phyloP scores from a whole-genome alignment of 2,888 invertebrate species.

The Meganola albula region DNA sequence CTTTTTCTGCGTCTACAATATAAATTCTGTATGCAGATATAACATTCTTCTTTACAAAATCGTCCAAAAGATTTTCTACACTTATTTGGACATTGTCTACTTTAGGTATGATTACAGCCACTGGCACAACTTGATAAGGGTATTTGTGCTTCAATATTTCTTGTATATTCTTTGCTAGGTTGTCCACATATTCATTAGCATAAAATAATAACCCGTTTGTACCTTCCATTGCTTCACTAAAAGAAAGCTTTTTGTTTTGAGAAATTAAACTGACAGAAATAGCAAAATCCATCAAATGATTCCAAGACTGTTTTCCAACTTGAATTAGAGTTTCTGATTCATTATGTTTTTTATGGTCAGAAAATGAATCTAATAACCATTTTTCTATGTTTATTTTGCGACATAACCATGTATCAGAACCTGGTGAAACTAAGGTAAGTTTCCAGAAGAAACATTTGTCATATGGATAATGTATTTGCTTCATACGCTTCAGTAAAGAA shows the following conservation, averaged over 20 bases:
- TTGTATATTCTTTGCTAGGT: conserved; percentile 43
- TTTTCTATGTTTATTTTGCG: conserved; percentile 64
- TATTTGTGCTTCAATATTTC: conserved; percentile 50
- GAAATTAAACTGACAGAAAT: conserved; percentile 59
- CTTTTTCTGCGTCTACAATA: conserved; percentile 41
- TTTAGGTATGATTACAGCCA: conserved; percentile 55
- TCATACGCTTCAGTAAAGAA: conserved; percentile 64
- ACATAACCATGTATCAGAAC: conserved; percentile 57
- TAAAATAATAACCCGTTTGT: conserved; percentile 63
- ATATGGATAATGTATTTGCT: conserved; percentile 63
- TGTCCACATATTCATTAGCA: conserved; percentile 43
- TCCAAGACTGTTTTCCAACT: conserved; percentile 65
- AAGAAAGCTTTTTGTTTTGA: conserved; percentile 30
- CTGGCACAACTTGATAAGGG: conserved; percentile 59
- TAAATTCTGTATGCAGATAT: conserved; percentile 60
- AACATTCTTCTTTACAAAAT: conserved; percentile 40
- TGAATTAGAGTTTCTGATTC: conserved; percentile 52
- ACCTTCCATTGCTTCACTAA: conserved; percentile 58
- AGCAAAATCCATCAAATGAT: conserved; percentile 66
- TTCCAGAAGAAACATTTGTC: conserved; percentile 79
- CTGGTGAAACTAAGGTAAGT: conserved; percentile 77
- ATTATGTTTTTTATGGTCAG: conserved; percentile 54
- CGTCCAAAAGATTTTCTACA: conserved; percentile 40
- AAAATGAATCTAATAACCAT: conserved; percentile 65
- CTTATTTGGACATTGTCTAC: conserved; percentile 29